Conservation (phyloP, 2,888 invertebrate genomes). For the Epinotia bilunana region DNA sequence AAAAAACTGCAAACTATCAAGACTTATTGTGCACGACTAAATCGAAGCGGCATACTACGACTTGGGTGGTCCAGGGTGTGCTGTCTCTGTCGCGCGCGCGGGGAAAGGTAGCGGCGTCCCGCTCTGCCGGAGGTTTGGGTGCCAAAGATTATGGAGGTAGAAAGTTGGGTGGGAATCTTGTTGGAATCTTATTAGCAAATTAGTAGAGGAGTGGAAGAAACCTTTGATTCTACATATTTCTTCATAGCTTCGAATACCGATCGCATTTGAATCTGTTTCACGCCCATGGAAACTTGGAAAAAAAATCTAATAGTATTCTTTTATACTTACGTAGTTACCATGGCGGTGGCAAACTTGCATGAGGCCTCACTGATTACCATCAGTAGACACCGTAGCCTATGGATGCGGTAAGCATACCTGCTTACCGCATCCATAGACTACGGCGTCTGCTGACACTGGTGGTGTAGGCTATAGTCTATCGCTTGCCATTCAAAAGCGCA, state of each 20-base stretch:
- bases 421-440: too few relatives aligned
- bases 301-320: too few relatives aligned
- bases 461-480: too few relatives aligned
- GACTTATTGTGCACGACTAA: slow-evolving; percentile 60
- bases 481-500: too few relatives aligned
- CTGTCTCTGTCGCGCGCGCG: slow-evolving; percentile 54
- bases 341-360: too few relatives aligned
- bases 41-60: slow-evolving; percentile 69
- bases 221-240: background rate
- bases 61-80: slow-evolving; percentile 75
- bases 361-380: too few relatives aligned
- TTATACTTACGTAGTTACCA: too few relatives aligned
- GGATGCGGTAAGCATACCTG: too few relatives aligned
- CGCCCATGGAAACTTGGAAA: background rate
- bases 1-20: slow-evolving; percentile 68
- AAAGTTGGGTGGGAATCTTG: slow-evolving; percentile 17
- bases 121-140: slow-evolving; percentile 50
- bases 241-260: background rate
- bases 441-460: too few relatives aligned
- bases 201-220: background rate
- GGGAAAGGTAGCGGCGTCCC: slow-evolving; percentile 40
- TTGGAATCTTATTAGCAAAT: slow-evolving; percentile 4
- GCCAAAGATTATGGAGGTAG: slow-evolving; percentile 31
- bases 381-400: too few relatives aligned
- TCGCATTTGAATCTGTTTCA: background rate